These are phyloP conservation scores for Aphelocoma californica DNA, from an alignment of 2,797 vertebrate species.

Conservation along the genomic window DNA sequence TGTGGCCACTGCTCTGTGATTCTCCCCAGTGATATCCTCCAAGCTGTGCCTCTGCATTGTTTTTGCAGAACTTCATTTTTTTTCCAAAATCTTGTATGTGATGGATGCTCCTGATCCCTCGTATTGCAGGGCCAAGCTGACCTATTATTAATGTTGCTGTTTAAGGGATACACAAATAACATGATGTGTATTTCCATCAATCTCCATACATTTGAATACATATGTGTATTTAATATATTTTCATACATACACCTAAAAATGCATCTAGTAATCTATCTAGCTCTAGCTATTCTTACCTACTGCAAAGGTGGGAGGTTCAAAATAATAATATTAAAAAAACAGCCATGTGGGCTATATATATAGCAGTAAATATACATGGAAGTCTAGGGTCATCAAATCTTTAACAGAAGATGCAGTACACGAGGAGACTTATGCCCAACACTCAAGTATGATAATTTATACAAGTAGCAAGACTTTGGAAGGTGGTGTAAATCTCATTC, in stretches of 20 bases:
- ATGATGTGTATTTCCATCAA: background rate
- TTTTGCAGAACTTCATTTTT: background rate
- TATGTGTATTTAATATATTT: background rate
- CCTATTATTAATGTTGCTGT: background rate
- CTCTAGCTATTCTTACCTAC: background rate
- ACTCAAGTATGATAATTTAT: background rate
- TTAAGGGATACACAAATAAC: background rate
- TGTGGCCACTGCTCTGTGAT: background rate
- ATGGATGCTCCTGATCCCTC: background rate
- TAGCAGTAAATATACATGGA: background rate
- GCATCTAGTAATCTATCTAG: background rate
- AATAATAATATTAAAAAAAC: background rate
- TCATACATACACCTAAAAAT: background rate
- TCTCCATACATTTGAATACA: background rate
- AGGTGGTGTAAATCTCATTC: background rate
- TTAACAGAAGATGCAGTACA: background rate
- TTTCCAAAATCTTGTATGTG: background rate
- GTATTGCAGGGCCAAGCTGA: background rate
- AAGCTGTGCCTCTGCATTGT: background rate
- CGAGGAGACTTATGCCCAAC: background rate
- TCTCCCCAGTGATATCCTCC: background rate
- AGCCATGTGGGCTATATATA: background rate
- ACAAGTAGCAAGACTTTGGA: background rate
- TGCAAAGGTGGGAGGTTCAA: background rate
- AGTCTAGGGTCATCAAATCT: background rate